Evolutionary conservation across 2,113 vertebrate species (phyloP).

Genomic region (Haplochromis burtoni): DNA sequence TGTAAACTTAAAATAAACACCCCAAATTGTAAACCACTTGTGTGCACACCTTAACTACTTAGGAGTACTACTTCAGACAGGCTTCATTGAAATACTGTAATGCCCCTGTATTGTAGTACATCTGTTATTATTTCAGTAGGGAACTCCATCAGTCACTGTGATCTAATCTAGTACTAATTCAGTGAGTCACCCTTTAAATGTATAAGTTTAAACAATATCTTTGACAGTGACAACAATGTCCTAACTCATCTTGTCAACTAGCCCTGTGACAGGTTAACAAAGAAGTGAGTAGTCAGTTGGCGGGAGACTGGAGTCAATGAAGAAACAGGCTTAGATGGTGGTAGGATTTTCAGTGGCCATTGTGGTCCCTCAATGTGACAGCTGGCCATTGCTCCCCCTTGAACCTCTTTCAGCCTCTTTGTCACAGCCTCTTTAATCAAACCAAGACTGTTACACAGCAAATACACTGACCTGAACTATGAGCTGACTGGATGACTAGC

Average conservation of each 20-base stretch:
- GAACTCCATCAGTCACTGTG: neutral
- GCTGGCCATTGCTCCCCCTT: constrained; percentile 42
- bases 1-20: fast-evolving
- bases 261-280: constrained; percentile 58
- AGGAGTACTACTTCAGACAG: neutral
- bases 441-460: constrained; percentile 51
- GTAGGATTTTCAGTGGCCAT: constrained; percentile 49
- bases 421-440: constrained; percentile 59
- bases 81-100: neutral
- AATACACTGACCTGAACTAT: constrained; percentile 55
- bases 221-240: constrained; percentile 22
- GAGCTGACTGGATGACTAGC: neutral
- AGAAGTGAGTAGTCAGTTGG: constrained; percentile 56
- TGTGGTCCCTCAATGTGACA: constrained; percentile 58
- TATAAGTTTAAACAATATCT: constrained; percentile 13
- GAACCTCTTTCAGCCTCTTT: constrained; percentile 52
- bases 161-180: neutral
- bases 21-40: neutral
- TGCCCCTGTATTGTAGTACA: fast-evolving
- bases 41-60: neutral
- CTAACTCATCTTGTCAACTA: constrained; percentile 45
- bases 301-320: constrained; percentile 50
- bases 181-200: neutral
- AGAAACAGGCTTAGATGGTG: constrained; percentile 37
- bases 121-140: neutral